Evolutionary conservation across 2,113 vertebrate species (phyloP).

Genomic region (Hydropotes inermis): DNA sequence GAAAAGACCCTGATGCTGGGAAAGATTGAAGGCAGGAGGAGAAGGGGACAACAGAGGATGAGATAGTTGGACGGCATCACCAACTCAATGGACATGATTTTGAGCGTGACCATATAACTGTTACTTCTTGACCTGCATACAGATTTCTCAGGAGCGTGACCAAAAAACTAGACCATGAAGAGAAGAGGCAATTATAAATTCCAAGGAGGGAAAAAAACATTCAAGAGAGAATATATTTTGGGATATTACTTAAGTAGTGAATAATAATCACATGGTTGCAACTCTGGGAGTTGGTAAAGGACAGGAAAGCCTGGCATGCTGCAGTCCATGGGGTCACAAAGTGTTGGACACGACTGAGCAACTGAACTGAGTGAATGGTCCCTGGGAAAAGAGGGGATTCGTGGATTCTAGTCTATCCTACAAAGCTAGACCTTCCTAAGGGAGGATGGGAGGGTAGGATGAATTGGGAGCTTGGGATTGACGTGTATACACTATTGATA

Average conservation of each 20-base stretch:
- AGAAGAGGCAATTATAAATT: neutral
- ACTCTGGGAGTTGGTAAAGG: neutral
- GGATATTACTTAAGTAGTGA: neutral
- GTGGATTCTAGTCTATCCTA: neutral
- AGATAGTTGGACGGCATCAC: accelerated
- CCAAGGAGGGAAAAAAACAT: neutral
- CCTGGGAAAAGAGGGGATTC: neutral
- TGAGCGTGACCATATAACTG: neutral
- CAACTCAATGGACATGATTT: neutral
- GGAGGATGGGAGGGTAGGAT: neutral
- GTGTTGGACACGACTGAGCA: neutral
- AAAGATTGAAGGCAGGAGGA: neutral
- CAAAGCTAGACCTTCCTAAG: neutral
- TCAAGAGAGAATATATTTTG: neutral
- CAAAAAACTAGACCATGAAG: neutral
- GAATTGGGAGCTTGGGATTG: neutral
- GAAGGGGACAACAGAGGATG: neutral
- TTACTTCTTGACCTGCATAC: no score
- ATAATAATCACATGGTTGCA: slow-evolving; percentile 21
- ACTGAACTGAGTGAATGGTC: neutral
- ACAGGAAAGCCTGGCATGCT: neutral
- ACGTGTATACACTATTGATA: neutral
- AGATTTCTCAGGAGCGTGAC: no score
- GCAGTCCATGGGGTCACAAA: neutral
- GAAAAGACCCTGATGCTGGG: neutral